These are phyloP conservation scores for Cetonia aurata DNA, from an alignment of 2,888 invertebrate genomes.

Conservation along the genomic window DNA sequence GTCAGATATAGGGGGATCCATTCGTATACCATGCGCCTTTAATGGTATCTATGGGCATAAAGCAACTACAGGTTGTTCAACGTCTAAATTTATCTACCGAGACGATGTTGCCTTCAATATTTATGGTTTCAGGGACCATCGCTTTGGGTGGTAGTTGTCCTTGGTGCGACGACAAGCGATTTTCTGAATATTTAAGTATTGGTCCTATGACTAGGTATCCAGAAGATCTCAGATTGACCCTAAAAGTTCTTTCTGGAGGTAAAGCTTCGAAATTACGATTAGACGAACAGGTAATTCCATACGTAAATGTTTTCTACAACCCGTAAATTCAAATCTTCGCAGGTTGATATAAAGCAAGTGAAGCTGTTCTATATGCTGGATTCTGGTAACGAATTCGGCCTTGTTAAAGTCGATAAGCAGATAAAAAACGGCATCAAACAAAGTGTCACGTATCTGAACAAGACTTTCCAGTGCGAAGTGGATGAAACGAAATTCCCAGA, in stretches of 20 bases:
- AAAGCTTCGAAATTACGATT: conserved; percentile 66
- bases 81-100: conserved; percentile 66
- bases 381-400: conserved; percentile 69
- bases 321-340: conserved; percentile 15
- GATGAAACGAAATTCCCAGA: conserved; percentile 47
- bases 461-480: conserved; percentile 64
- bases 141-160: conserved; percentile 75
- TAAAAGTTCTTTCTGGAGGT: conserved; percentile 73
- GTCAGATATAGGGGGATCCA: conserved; percentile 90
- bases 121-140: conserved; percentile 66
- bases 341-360: conserved; percentile 56
- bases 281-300: conserved; percentile 66
- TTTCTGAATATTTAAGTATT: conserved; percentile 69
- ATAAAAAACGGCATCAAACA: conserved; percentile 68
- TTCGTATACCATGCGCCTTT: conserved; percentile 86
- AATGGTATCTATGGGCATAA: conserved; percentile 92
- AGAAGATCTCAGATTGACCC: conserved; percentile 78
- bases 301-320: not conserved
- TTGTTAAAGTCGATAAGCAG: conserved; percentile 69
- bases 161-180: conserved; percentile 66
- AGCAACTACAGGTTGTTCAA: conserved; percentile 69
- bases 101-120: not conserved
- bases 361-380: conserved; percentile 73
- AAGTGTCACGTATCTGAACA: conserved; percentile 69
- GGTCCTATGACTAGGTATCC: conserved; percentile 86